phyloP scores from a whole-genome alignment of 2,888 invertebrate genomes.

The Encarsia formosa region DNA sequence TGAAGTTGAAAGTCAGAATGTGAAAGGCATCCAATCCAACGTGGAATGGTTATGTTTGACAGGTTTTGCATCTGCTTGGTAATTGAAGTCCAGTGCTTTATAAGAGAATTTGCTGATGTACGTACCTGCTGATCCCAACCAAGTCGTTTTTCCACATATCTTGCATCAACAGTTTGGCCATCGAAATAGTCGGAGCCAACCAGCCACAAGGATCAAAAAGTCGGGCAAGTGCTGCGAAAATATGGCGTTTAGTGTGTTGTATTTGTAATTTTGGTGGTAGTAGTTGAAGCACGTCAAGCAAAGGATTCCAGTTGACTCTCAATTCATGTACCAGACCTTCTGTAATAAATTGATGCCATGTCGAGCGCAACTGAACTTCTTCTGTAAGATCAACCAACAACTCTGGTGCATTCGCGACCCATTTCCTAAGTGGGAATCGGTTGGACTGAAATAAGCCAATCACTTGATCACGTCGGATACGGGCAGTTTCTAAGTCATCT shows the following conservation, averaged over 20 bases:
- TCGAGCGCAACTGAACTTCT: neutral
- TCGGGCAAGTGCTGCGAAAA: too few relatives aligned
- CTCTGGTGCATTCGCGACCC: neutral
- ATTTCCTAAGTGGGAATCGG: conserved; percentile 1
- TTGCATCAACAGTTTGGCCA: too few relatives aligned
- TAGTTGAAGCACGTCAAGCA: neutral
- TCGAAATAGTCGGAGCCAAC: too few relatives aligned
- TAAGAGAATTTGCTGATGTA: too few relatives aligned
- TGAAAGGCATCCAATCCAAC: neutral
- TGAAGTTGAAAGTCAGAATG: neutral
- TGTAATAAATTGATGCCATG: neutral
- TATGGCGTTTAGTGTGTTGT: neutral
- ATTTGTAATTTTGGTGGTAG: neutral
- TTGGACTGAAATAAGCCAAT: neutral
- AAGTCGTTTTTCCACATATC: too few relatives aligned
- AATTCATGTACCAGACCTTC: neutral
- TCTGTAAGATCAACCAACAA: neutral
- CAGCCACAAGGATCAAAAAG: too few relatives aligned
- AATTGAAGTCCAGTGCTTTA: neutral
- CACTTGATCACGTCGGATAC: neutral
- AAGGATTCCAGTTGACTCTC: conserved; percentile 2
- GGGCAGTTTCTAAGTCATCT: neutral
- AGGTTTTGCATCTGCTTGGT: neutral
- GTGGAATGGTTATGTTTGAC: neutral
- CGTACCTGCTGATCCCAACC: too few relatives aligned